phyloP scores from a whole-genome alignment of 2,888 invertebrate genomes.

The Cosmia trapezina region DNA sequence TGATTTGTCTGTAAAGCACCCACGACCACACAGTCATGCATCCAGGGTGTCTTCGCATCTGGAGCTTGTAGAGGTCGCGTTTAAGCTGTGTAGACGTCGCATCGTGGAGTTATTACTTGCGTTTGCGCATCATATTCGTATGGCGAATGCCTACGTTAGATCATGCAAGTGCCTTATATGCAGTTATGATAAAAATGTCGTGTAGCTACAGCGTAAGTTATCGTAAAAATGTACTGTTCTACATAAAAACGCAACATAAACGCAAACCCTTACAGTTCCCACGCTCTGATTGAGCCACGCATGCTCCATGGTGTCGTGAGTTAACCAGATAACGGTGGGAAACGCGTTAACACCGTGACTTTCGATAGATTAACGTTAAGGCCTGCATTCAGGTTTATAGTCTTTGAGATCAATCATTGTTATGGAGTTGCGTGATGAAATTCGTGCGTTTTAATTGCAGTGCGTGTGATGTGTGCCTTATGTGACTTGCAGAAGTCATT shows the following conservation, averaged over 20 bases:
- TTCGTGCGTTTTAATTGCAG: slow-evolving; percentile 19
- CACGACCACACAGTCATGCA: not conserved
- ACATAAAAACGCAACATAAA: slow-evolving; percentile 31
- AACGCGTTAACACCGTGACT: slow-evolving; percentile 48
- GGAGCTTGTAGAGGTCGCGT: too few relatives aligned
- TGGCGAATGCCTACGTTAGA: not conserved
- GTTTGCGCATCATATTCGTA: not conserved
- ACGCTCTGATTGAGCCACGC: slow-evolving; percentile 63
- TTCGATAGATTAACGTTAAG: slow-evolving; percentile 5
- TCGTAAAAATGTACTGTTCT: slow-evolving; percentile 23
- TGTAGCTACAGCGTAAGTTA: not conserved
- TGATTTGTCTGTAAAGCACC: too few relatives aligned
- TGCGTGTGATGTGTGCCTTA: not conserved
- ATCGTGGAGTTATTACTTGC: not conserved
- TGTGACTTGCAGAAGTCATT: not conserved
- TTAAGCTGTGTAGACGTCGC: too few relatives aligned
- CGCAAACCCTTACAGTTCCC: slow-evolving; percentile 49
- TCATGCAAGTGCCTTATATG: not conserved
- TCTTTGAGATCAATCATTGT: slow-evolving; percentile 25
- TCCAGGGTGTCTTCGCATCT: not conserved
- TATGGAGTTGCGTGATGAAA: slow-evolving; percentile 22
- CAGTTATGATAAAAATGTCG: slow-evolving; percentile 2
- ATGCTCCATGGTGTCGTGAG: slow-evolving; percentile 44
- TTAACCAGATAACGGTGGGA: slow-evolving; percentile 30
- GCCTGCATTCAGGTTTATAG: slow-evolving; percentile 37